phyloP scores from a whole-genome alignment of 2,888 invertebrate species.

The Poecilobothrus nobilitatus region DNA sequence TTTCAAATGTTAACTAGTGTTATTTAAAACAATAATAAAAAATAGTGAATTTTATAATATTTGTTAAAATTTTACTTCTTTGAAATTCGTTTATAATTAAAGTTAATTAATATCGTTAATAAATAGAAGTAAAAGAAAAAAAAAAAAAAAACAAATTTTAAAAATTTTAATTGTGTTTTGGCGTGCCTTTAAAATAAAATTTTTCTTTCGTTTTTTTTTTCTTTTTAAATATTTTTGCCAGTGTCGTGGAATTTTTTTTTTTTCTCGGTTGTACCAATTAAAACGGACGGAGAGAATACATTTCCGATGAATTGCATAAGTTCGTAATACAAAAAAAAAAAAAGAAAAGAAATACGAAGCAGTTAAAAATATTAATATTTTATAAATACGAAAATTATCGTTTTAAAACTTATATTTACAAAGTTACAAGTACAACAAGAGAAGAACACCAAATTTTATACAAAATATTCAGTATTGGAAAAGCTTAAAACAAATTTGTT shows the following conservation, averaged over 20 bases:
- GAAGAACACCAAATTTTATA: too few relatives aligned
- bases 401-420: too few relatives aligned
- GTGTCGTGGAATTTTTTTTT: background rate
- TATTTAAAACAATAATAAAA: background rate
- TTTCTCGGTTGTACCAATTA: background rate
- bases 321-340: background rate
- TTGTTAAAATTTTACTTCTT: background rate
- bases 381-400: too few relatives aligned
- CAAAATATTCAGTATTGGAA: too few relatives aligned
- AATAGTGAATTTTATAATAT: background rate
- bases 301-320: background rate
- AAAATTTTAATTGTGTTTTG: background rate
- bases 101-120: too few relatives aligned
- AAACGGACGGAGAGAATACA: background rate
- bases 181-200: background rate
- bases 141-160: too few relatives aligned
- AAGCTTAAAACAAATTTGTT: too few relatives aligned
- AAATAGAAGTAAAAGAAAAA: too few relatives aligned
- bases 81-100: background rate
- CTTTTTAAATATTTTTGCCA: background rate
- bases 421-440: too few relatives aligned
- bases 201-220: too few relatives aligned
- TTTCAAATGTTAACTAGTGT: background rate
- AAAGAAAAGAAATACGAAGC: too few relatives aligned
- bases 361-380: too few relatives aligned